A percentile compares a stretch with the other conserved stretches of the same genome.
These are phyloP conservation scores for Pipistrellus nathusii DNA, from an alignment of 2,797 vertebrate genomes.

Conservation along the genomic window DNA sequence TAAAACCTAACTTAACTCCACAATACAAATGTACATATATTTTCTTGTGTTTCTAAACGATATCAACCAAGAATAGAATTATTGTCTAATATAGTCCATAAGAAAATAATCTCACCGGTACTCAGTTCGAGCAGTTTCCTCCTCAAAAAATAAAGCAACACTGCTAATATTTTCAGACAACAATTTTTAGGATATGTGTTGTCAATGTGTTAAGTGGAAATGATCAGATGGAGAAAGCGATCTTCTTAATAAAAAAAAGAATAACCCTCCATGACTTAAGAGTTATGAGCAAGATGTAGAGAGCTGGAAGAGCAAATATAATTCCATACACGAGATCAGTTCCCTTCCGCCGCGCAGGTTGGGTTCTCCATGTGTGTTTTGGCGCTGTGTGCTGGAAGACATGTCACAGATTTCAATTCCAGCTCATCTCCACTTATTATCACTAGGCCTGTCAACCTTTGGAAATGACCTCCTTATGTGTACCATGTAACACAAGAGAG, in stretches of 20 bases:
- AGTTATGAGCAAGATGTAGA: neutral
- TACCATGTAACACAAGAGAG: neutral
- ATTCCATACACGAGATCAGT: neutral
- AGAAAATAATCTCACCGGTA: neutral
- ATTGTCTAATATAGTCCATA: neutral
- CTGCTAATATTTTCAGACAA: neutral
- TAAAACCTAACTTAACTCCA: neutral
- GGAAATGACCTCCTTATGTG: neutral
- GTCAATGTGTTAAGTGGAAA: neutral
- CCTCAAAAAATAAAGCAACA: neutral
- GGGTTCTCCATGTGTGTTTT: conserved; percentile 36
- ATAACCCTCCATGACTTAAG: neutral
- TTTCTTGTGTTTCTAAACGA: neutral
- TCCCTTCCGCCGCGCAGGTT: conserved; percentile 4
- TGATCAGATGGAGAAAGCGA: neutral
- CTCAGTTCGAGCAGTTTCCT: neutral
- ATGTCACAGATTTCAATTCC: conserved; percentile 65
- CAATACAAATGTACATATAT: neutral
- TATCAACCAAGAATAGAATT: neutral
- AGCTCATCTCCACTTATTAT: conserved; percentile 64
- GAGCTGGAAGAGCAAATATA: neutral
- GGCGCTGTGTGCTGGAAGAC: neutral
- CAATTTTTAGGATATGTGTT: neutral
- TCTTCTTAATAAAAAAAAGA: neutral
- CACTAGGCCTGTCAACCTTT: neutral